phyloP scores from a whole-genome alignment of 1,140 invertebrate species.

The Heliothis subflexa region DNA sequence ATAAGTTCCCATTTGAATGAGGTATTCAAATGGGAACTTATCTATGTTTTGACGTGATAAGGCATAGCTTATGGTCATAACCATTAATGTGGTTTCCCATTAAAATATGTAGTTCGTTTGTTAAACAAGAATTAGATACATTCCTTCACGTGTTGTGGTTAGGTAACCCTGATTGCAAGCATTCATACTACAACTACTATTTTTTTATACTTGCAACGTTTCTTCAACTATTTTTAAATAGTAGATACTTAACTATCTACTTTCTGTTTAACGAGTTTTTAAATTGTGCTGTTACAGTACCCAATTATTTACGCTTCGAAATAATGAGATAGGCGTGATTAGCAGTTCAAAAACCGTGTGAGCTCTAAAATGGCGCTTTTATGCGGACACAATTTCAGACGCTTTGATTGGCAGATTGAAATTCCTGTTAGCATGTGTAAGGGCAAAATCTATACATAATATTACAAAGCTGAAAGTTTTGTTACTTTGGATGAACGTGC shows the following conservation, averaged over 20 bases:
- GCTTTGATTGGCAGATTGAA: too few species aligned
- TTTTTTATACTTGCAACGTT: neutral
- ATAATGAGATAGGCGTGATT: conserved; percentile 56
- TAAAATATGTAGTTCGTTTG: neutral
- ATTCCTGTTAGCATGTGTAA: too few species aligned
- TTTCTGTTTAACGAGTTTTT: conserved; percentile 31
- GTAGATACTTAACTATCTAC: conserved; percentile 10
- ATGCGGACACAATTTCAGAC: too few species aligned
- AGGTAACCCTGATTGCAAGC: neutral
- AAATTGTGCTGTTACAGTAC: conserved; percentile 9
- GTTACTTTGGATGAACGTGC: too few species aligned
- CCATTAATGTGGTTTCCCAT: neutral
- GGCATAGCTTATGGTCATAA: too few species aligned
- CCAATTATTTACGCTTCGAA: conserved; percentile 54
- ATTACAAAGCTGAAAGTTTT: too few species aligned
- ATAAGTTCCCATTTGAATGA: too few species aligned
- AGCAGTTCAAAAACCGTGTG: conserved; percentile 45
- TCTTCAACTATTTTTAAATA: conserved; percentile 15
- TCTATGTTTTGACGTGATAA: too few species aligned
- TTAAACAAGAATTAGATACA: neutral
- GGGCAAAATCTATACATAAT: too few species aligned
- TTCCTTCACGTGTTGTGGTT: conserved; percentile 2
- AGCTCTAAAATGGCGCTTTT: conserved; percentile 18
- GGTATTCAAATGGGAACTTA: too few species aligned
- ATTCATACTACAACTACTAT: neutral